Percentiles rank a stretch among this genome's conserved stretches.
phyloP scores from a whole-genome alignment of 2,113 vertebrate genomes.

The Rhinogobius similis region DNA sequence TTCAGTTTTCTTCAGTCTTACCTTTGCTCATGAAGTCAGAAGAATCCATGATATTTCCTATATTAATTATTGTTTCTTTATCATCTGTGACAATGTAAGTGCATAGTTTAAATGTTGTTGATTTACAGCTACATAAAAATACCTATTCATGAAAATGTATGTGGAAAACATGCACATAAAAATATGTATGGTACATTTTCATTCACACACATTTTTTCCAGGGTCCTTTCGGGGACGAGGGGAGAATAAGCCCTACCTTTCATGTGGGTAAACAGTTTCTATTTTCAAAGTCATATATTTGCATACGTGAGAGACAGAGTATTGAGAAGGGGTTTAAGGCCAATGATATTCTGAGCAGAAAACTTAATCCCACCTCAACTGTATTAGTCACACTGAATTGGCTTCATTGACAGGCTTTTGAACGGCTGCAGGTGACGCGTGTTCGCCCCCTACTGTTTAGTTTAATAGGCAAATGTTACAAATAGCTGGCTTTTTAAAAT shows the following conservation, averaged over 20 bases:
- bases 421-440: constrained; percentile 20
- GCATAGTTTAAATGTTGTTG: too few relatives aligned
- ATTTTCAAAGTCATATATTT: constrained; percentile 63
- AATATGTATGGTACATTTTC: too few relatives aligned
- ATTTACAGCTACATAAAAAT: too few relatives aligned
- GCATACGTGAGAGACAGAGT: constrained; percentile 29
- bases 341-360: constrained; percentile 58
- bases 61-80: too few relatives aligned
- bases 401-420: not conserved
- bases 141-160: too few relatives aligned
- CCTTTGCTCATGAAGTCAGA: too few relatives aligned
- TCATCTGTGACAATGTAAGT: too few relatives aligned
- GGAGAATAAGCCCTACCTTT: constrained; percentile 66
- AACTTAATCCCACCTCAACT: constrained; percentile 65
- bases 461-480: too few relatives aligned
- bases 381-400: constrained; percentile 57
- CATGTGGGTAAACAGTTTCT: constrained; percentile 65
- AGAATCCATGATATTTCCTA: too few relatives aligned
- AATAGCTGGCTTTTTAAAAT: too few relatives aligned
- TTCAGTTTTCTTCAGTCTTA: too few relatives aligned
- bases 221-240: constrained; percentile 54
- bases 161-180: too few relatives aligned
- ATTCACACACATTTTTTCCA: constrained; percentile 41
- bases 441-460: not conserved
- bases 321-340: constrained; percentile 56